Evolutionary conservation across 2,797 vertebrate genomes (phyloP), one percentile per base, ranked within the genome.

Genomic region (Cryptoblepharus egeriae): DNA sequence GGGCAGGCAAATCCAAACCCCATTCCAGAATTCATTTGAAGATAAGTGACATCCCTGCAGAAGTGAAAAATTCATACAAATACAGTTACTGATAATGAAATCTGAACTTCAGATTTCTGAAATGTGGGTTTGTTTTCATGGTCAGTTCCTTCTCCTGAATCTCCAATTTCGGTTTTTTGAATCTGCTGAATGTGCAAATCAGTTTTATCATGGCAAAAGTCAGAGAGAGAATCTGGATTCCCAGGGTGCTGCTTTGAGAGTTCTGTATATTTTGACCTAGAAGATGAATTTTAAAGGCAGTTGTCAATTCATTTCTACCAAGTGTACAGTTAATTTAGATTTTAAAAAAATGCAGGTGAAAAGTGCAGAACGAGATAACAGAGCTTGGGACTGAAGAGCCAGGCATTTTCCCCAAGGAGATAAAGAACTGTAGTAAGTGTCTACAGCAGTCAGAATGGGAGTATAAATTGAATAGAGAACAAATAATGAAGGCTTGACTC

Each of bases 381-480:
- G 24, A 9, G 22, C 28, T 32, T 20, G 32, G 26, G 13, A 45
- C 20, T 80, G 5, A 55, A 3, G 7, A 63, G 37, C 55, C 39
- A 60, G 28, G 5, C 18, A 60, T 24, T 58, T 79, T 63, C 12
- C 24, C 22, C 2, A 5, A 61, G 71, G 28, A 74, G 60, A 45
- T 65, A 74, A 79, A 32, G 42, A 64, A 68, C 42, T 45, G 45
- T 67, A 70, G 15, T 65, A 81, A 65, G 20, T 49, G 8, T 22
- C 49, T 6, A 26, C n/a, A 22, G 22, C 30, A 78, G 30, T 37
- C 16, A 37, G 70, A 61, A 68, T 58, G 52, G 49, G n/a, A 49
- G 22, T 64, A 68, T 39, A 70, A n/a, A 71, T 52, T 35, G 37
- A 77, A 76, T 37, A 70, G 16, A 57, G 32, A 82, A 77, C 77